These are phyloP conservation scores for Arge pagana DNA, from an alignment of 2,888 invertebrate genomes.

Conservation along the genomic window DNA sequence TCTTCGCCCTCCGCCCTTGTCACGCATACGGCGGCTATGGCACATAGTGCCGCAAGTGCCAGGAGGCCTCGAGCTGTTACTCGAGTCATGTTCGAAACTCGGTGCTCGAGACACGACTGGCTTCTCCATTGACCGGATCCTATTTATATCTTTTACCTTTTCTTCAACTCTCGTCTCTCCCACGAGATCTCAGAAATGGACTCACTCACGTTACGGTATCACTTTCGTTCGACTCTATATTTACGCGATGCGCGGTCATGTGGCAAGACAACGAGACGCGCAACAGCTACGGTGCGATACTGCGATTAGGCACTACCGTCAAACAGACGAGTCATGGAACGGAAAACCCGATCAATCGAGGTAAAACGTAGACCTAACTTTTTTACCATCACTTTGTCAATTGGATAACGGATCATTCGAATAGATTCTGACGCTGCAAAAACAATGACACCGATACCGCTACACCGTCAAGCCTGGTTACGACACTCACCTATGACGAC, in stretches of 20 bases:
- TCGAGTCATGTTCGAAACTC: constrained; percentile 15
- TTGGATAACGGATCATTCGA: too few species aligned
- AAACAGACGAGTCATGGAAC: constrained; percentile 6
- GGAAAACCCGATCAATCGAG: background rate
- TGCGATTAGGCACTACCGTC: too few species aligned
- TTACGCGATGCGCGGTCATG: constrained; percentile 23
- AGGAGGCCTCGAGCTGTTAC: constrained; percentile 7
- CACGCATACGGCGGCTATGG: background rate
- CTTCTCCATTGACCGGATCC: constrained; percentile 11
- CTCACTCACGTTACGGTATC: constrained; percentile 6
- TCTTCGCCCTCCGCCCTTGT: constrained; percentile 13
- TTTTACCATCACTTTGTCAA: constrained; percentile 11
- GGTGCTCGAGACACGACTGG: constrained; percentile 22
- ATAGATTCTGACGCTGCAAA: too few species aligned
- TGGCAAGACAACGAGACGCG: constrained; percentile 14
- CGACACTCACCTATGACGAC: too few species aligned
- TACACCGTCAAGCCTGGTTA: too few species aligned
- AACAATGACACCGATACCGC: too few species aligned
- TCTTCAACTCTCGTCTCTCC: constrained; percentile 8
- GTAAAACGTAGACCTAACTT: constrained; percentile 1
- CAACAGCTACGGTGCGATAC: too few species aligned
- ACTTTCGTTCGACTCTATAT: constrained; percentile 12
- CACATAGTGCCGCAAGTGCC: constrained; percentile 5
- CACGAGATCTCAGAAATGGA: constrained; percentile 2
- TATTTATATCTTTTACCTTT: constrained; percentile 24